Evolutionary conservation across 2,888 invertebrate genomes (phyloP).

Genomic region (Latrodectus elegans): DNA sequence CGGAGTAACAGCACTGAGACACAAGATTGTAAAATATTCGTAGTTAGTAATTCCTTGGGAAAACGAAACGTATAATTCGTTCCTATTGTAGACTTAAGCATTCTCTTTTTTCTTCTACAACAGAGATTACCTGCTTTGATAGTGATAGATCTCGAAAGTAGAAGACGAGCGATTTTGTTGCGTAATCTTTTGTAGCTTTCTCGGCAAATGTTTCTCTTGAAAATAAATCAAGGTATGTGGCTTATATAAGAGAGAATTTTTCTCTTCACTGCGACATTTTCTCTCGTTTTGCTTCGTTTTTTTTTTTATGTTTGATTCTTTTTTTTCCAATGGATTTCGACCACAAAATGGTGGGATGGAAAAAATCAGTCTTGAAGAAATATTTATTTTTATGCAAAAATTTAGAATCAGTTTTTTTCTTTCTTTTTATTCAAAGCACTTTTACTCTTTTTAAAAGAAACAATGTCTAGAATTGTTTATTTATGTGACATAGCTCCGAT

Average conservation of each 20-base stretch:
- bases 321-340: conserved; percentile 1
- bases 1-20: too few relatives aligned
- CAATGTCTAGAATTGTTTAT: too few relatives aligned
- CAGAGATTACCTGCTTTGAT: neutral
- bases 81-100: conserved; percentile 1
- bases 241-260: neutral
- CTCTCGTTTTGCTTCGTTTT: neutral
- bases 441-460: neutral
- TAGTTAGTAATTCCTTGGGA: neutral
- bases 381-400: conserved; percentile 2
- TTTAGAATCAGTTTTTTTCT: neutral
- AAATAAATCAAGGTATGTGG: conserved; percentile 5
- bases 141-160: conserved; percentile 4
- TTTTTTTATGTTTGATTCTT: neutral
- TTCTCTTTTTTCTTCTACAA: neutral
- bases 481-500: too few relatives aligned
- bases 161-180: neutral
- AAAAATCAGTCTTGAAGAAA: neutral
- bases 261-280: neutral
- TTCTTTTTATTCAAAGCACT: neutral
- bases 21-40: too few relatives aligned
- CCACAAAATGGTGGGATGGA: neutral
- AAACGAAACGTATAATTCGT: conserved; percentile 11
- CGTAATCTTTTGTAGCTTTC: conserved; percentile 5
- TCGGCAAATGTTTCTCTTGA: neutral